Conservation (phyloP, 2,797 vertebrate species). For the Eutrigla gurnardus region DNA sequence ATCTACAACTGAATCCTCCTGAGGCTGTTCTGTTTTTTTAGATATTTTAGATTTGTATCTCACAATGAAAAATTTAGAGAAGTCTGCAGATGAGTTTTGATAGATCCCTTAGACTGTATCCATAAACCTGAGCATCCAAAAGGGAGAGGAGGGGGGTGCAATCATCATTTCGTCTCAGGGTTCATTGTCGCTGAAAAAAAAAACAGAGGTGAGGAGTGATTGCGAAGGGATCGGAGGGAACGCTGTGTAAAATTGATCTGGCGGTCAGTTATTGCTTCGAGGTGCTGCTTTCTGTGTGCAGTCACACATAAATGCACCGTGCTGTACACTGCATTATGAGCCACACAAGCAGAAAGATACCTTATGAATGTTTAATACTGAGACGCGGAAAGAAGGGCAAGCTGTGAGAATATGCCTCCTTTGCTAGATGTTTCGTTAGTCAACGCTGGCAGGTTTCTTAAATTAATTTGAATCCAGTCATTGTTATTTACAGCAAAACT, state of each 20-base stretch:
- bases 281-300: conserved; percentile 59
- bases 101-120: conserved; percentile 24
- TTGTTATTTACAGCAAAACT: conserved; percentile 12
- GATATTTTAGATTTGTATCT: conserved; percentile 59
- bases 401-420: conserved; percentile 41
- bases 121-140: conserved; percentile 47
- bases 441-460: background rate
- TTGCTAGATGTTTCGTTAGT: conserved; percentile 6
- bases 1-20: conserved; percentile 63
- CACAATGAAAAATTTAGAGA: conserved; percentile 48
- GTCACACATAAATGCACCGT: conserved; percentile 55
- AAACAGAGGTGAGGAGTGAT: conserved; percentile 62
- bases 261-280: conserved; percentile 68
- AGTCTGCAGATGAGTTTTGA: conserved; percentile 58
- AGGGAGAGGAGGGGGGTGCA: background rate
- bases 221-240: conserved; percentile 64
- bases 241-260: conserved; percentile 70
- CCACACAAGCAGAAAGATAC: conserved; percentile 41
- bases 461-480: background rate
- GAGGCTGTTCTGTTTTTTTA: conserved; percentile 43
- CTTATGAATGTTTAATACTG: conserved; percentile 69
- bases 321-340: conserved; percentile 49
- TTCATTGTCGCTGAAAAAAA: conserved; percentile 42
- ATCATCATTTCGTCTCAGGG: conserved; percentile 31
- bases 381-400: conserved; percentile 35